Evolutionary conservation across 2,888 invertebrate genomes (phyloP), one percentile per base, ranked within the genome.

Genomic region (Eupithecia subumbrata): DNA sequence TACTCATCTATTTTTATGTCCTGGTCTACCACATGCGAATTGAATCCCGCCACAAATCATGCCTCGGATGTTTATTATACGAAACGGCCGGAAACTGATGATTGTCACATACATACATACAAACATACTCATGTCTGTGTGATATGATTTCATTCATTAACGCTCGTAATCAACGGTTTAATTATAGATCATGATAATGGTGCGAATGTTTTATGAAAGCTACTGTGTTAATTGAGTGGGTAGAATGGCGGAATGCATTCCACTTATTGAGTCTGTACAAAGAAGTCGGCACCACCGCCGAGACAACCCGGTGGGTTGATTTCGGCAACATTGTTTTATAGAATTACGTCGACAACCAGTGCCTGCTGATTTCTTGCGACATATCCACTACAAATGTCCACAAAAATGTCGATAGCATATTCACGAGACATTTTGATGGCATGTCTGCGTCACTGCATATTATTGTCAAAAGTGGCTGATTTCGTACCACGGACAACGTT

Each of bases 81-180:
- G 48, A 67, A 76, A 78, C 77, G 67, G 82, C 81, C 88, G 88
- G 88, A 88, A 87, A 83, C 82, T 74, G 80, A 82, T 84, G 80
- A 85, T 87, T 86, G 84, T 83, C 69, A 72, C 69, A 66, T 40
- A 73, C 63, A 71, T 34, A 30, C 63, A 71, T 22, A 30, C 64
- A 64, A n/a, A 63, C 56, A 76, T 76, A 78, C 79, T 71, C 77
- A 76, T 34, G 89, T 89, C 88, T 90, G 85, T 86, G 84, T 90
- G 88, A 89, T 87, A 92, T 89, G 91, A 91, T 91, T 92, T 90
- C 89, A 90, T 90, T 90, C 91, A 91, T 90, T 87, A 87, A 82
- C 81, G 76, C 82, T 82, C 82, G 79, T 89, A 86, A 87, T 84
- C 83, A 78, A 73, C 78, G 80, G 76, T 78, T 78, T 78, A 78